phyloP scores from a whole-genome alignment of 1,140 invertebrate genomes.

The Musca domestica region DNA sequence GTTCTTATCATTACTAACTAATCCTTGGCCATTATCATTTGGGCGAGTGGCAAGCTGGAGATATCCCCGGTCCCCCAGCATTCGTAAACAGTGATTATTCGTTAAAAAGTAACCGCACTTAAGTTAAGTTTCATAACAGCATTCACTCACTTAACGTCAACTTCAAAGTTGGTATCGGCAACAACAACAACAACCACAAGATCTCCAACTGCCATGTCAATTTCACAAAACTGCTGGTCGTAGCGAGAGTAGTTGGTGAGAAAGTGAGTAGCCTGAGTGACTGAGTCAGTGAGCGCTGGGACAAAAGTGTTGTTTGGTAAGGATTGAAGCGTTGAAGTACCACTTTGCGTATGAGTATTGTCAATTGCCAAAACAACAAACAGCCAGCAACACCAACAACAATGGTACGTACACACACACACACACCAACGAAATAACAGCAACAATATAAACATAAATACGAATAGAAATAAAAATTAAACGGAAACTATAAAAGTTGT shows the following conservation, averaged over 20 bases:
- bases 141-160: neutral
- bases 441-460: too few species aligned
- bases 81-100: neutral
- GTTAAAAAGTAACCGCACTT: constrained; percentile 4
- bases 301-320: constrained; percentile 6
- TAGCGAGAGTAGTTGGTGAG: too few species aligned
- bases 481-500: too few species aligned
- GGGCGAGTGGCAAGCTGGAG: too few species aligned
- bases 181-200: neutral
- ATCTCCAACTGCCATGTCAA: neutral
- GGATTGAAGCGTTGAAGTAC: neutral
- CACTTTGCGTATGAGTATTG: constrained; percentile 20
- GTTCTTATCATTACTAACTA: constrained; percentile 12
- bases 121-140: neutral
- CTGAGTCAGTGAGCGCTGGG: too few species aligned
- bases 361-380: constrained; percentile 14
- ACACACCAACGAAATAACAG: neutral
- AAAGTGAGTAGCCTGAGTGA: too few species aligned
- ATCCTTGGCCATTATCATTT: too few species aligned
- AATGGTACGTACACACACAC: neutral
- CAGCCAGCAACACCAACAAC: neutral
- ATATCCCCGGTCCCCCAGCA: too few species aligned
- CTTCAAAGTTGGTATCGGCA: neutral
- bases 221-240: neutral
- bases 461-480: too few species aligned